These are phyloP conservation scores for Leptopilina drosophilae DNA, from an alignment of 2,888 invertebrate genomes.

Conservation along the genomic window DNA sequence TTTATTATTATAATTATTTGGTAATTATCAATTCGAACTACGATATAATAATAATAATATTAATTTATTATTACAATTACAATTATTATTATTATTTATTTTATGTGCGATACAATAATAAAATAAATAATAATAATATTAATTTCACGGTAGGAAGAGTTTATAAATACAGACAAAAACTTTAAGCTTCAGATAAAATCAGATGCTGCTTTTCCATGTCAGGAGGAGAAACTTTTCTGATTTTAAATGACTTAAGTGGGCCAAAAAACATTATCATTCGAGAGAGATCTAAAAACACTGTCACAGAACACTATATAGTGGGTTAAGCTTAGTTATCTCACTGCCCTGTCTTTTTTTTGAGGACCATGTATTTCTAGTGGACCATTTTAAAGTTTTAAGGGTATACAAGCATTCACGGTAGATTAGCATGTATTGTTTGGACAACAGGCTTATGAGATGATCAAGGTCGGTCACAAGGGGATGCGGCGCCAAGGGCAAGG, in stretches of 20 bases:
- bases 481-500: slow-evolving; percentile 34
- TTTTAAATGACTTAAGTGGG: not conserved
- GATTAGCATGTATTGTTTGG: slow-evolving; percentile 10
- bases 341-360: not conserved
- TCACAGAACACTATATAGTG: not conserved
- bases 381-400: slow-evolving; percentile 21
- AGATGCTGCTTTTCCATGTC: not conserved
- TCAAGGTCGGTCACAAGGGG: slow-evolving; percentile 34
- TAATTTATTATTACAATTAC: too few relatives aligned
- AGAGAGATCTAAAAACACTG: not conserved
- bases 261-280: not conserved
- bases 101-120: too few relatives aligned
- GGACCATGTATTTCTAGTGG: not conserved
- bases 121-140: too few relatives aligned
- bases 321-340: not conserved
- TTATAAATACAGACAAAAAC: not conserved
- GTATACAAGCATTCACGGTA: slow-evolving; percentile 3
- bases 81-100: too few relatives aligned
- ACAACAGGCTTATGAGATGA: slow-evolving; percentile 26
- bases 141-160: too few relatives aligned
- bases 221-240: not conserved
- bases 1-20: too few relatives aligned
- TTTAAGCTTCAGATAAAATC: not conserved
- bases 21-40: too few relatives aligned
- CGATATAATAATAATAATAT: too few relatives aligned